Base-by-base conservation (phyloP, 2,888 invertebrate species). In the Tenthredo distinguenda region DNA sequence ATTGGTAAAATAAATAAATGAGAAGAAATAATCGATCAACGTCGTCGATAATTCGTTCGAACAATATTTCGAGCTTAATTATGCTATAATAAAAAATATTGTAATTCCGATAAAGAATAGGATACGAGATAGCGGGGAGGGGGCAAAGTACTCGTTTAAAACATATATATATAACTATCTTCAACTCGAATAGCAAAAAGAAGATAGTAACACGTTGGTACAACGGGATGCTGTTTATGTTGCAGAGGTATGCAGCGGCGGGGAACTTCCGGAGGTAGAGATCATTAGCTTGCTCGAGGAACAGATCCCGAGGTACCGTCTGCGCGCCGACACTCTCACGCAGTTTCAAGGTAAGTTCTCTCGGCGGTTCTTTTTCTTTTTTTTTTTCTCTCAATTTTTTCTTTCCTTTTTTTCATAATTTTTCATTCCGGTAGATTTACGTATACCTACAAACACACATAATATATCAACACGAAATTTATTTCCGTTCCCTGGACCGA, bases 271-370 rank as follows among this genome's bases (percentile, higher is more conserved):
- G 88, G 99, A 99, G 95, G 98, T 99, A 92, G 99, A 99, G 95
- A 98, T 99, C 92, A 97, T 99, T 94, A 98, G 98, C 94, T 95
- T 99, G 90, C 95, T 99, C 90, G 98, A 98, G 94, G 99, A 99
- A 94, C 97, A 98, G 94, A 98, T 99, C 94, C 99, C 99, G 84
- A 96, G 97, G 93, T 99, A 99, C 94, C 97, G 97, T 92, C 96
- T 99, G 87, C 96, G 99, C 93, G 98, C 98, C 85, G 99, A 99
- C 95, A 97, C 98, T 89, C 95, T 99, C 90, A 99, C 99, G 68
- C 96, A 97, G 94, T 99, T 99, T 94, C 96, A 97, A 94, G 98
- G 98, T 96, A 94, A 95, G 94, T 91, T 40, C 12, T 62, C n/a
- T 26, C 26, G 26, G 34, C 62, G 10, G 2, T 62, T 40, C n/a